Base-by-base conservation (phyloP, 2,797 vertebrate species). In the Crax fasciolata region DNA sequence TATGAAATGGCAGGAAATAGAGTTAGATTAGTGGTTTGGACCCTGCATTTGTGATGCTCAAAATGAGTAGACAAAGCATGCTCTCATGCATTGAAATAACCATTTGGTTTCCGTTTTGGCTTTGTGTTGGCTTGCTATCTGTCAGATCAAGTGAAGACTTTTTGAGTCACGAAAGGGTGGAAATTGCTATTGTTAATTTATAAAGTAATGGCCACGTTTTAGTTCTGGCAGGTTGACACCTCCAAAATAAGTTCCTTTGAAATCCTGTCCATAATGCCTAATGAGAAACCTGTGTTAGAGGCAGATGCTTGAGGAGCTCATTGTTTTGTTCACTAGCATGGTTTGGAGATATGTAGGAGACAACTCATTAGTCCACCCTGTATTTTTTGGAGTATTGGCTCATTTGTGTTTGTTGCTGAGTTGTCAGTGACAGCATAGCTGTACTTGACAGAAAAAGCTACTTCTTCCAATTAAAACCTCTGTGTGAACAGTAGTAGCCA, bases 391-490 rank as follows among this genome's bases (percentile, higher is more conserved):
- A 73, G 27, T 41, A 21, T 57, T 94, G 92, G 83, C 48, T 96
- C 80, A 74, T 90, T 91, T 89, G 28, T 93, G 51, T 90, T 93
- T 93, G 77, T 89, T 94, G 74, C 52, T 67, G 92, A 44, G 38
- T 78, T 82, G 81, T 88, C 10, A 3, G 24, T 89, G 94, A 73
- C 77, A 84, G 87, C 48, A 28, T 30, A 76, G 14, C 81, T 1
- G 8, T 46, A 30, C 52, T 90, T 92, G 78, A 77, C 63, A 91
- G 63, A 41, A 89, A 57, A 87, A 90, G 5, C 71, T 80, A 18
- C 39, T 87, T 68, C 52, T 94, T 80, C 58, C 23, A 68, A 52
- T 90, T 87, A 92, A 94, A 91, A 87, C 39, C 66, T 81, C 62
- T 84, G 23, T 86, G 67, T 39, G 62, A 8, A 46, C 41, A 75